Base-by-base conservation (phyloP, 2,888 invertebrate genomes). In the Papilio gigon region DNA sequence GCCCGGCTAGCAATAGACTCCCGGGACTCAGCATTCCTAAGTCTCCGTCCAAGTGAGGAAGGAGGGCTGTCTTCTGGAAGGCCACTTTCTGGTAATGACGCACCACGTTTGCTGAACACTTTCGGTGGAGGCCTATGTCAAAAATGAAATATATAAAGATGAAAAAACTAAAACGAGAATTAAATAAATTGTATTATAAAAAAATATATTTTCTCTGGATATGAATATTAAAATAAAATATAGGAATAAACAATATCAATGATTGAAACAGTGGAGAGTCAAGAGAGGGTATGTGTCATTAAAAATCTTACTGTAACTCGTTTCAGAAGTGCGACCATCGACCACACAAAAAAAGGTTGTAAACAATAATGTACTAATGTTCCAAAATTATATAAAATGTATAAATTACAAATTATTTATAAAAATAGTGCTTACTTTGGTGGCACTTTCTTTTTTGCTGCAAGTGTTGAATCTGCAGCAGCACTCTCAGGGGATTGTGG, bases 51-150 rank as follows among this genome's bases (percentile, higher is more conserved):
- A 56, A 92, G 74, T 0, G 92, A 91, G 0, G 92, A 90, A 0
- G 92, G 92, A 22, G 92, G 92, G 71, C 92, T 92, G 73, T 92
- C 92, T 69, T 92, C 92, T 61, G 91, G 85, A 66, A 92, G 82
- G 20, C 93, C 93, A 33, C 93, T 89, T 76, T 94, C 94, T 20
- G 94, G 94, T 69, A 92, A 78, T 1, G 93, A 92, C 12, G 89
- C 89, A 60, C 93, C 93, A 58, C 94, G 89, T 78, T 92, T 92
- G 76, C 84, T 89, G 81, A 94, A 93, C 80, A 93, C 93, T 89
- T 94, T 94, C 74, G 94, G 94, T 80, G 94, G 94, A 69, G 94
- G 94, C 79, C 94, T 94, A 63, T 44, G n/a, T n/a, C n/a, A n/a
- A n/a, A n/a, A n/a, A n/a, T n/a, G n/a, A n/a, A n/a, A n/a, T n/a